Base-by-base conservation (phyloP, 2,888 invertebrate genomes). In the Cryptocephalus primarius region DNA sequence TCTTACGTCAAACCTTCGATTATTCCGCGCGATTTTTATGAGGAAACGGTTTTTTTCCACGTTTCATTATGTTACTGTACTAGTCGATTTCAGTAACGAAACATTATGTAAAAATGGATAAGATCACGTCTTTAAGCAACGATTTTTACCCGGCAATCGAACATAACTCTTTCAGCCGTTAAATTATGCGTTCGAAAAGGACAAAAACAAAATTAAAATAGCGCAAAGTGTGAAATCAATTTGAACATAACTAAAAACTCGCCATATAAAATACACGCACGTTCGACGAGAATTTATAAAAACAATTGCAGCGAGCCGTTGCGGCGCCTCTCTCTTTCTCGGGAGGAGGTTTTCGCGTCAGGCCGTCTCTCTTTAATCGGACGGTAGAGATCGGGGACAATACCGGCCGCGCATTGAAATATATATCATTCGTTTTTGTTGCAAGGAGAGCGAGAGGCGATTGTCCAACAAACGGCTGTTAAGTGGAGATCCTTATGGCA, bases 201-300 rank as follows among this genome's bases (percentile, higher is more conserved):
- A 52, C 56, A 61, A 61, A 63, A 63, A 61, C 61, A 53, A 59
- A 62, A 60, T 60, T 59, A 58, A 61, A 61, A 59, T 61, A 58
- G 60, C 59, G 52, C 47, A 52, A 51, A 56, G 60, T 58, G 60
- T 61, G 60, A 61, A 61, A 61, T 60, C 60, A 59, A 61, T 61
- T 61, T 59, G 55, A 53, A 59, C 59, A 56, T 55, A 56, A 57
- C 59, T 52, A 58, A 59, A 59, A 58, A 59, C 53, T 51, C 55
- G 61, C 59, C 53, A 58, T 61, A 63, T 61, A 61, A 63, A 63
- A 61, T 61, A 55, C 61, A 61, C 59, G 60, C 62, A 63, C 62
- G 62, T 63, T 57, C 56, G 42, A 47, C 49, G 48, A 57, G 61
- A 61, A 61, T 61, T 60, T 58, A 60, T 58, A 61, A 61, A 61